Base-by-base conservation (phyloP, 2,797 vertebrate genomes). In the Darevskia nairensis region DNA sequence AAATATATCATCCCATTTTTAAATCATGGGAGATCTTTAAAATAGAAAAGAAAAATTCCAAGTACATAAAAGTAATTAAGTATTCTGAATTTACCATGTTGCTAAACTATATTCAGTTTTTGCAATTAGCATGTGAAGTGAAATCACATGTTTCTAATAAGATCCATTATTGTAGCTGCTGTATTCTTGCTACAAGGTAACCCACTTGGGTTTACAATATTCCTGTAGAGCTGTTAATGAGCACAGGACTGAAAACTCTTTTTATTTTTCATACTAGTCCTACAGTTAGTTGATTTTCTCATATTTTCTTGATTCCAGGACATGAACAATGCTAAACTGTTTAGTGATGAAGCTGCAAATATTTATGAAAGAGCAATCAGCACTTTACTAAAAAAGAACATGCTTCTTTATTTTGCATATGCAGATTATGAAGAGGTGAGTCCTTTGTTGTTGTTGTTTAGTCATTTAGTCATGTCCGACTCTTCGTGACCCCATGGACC, bases 301-400 rank as follows among this genome's bases (percentile, higher is more conserved):
- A 55, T 71, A 29, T 80, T 80, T 71, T 88, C 92, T 85, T 76
- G 92, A 21, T 80, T 91, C 90, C 94, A 99, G 99, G 99, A 99
- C 95, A 99, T 99, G 98, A 99, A 99, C 97, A 99, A 99, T 90
- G 98, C 99, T 84, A 99, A 99, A 93, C 97, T 99, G 94, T 99
- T 99, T 94, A 99, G 99, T 71, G 99, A 99, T 50, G 99, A 99
- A 96, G 99, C 99, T 72, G 99, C 99, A 90, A 99, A 99, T 97
- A 99, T 99, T 96, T 99, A 99, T 90, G 99, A 99, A 96, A 98
- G 99, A 94, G 99, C 99, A 79, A 99, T 99, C 87, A 99, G 98
- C 94, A 99, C 99, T 95, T 98, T 99, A 92, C 96, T 99, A 89
- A 99, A 99, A 96, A 99, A 99, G 96, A 99, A 99, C 96, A 99